Percentiles rank a stretch among this genome's conserved stretches.
These are phyloP conservation scores for Gibbula magus DNA, from an alignment of 2,888 invertebrate species.

Conservation along the genomic window DNA sequence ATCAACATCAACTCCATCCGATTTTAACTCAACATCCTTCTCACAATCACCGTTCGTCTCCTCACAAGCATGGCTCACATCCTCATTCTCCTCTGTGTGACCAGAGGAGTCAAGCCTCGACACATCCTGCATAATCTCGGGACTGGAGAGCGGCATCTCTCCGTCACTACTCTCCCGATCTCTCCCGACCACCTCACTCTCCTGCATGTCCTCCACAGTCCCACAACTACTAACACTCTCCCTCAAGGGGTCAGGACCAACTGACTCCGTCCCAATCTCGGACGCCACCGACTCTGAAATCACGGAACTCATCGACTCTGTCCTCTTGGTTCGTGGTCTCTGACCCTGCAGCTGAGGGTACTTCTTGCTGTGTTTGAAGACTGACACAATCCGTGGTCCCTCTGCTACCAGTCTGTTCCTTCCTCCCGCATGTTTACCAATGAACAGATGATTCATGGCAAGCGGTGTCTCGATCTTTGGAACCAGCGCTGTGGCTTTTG, in stretches of 20 bases:
- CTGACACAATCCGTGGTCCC: constrained; percentile 65
- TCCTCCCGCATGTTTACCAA: constrained; percentile 56
- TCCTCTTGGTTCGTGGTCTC: neutral
- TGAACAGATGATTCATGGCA: constrained; percentile 73
- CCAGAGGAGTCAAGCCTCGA: neutral
- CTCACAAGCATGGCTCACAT: neutral
- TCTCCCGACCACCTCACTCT: neutral
- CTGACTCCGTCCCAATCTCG: too few species aligned
- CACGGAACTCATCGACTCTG: neutral
- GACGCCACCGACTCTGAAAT: neutral
- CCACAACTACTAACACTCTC: constrained; percentile 7
- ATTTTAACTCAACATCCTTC: neutral
- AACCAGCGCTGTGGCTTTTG: constrained; percentile 50
- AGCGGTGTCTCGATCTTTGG: constrained; percentile 68
- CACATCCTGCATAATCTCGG: neutral
- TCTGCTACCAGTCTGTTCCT: constrained; percentile 66
- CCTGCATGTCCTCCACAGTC: neutral
- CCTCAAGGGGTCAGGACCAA: neutral
- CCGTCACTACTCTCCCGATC: neutral
- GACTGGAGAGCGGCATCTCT: neutral
- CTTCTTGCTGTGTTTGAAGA: constrained; percentile 40
- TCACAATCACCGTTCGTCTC: neutral
- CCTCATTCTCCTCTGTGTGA: neutral
- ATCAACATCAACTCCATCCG: too few species aligned
- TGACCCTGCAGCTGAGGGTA: neutral